A percentile compares a stretch with the other conserved stretches of the same genome.
These are phyloP conservation scores for Pampus argenteus DNA, from an alignment of 2,797 vertebrate species.

Conservation along the genomic window DNA sequence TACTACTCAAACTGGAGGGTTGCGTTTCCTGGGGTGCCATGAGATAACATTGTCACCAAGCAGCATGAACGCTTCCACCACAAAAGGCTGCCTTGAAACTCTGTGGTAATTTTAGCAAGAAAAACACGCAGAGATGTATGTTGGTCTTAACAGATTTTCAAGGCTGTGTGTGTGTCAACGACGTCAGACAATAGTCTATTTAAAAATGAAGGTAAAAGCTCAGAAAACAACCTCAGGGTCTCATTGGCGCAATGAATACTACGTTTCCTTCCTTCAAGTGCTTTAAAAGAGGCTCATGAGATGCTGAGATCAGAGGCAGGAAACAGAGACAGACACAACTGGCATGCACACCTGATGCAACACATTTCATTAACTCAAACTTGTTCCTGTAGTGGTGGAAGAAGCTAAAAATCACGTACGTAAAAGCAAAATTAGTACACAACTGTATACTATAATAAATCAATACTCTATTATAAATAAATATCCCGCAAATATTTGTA, in stretches of 20 bases:
- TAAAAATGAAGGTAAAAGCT: conserved; percentile 52
- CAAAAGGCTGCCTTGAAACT: conserved; percentile 47
- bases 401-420: neutral
- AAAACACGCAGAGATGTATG: conserved; percentile 46
- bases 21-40: conserved; percentile 63
- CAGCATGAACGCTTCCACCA: conserved; percentile 50
- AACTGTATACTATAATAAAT: too few species aligned
- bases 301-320: conserved; percentile 44
- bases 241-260: conserved; percentile 40
- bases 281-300: conserved; percentile 43
- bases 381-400: neutral
- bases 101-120: conserved; percentile 47
- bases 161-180: conserved; percentile 35
- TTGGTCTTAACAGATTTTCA: conserved; percentile 48
- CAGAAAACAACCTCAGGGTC: conserved; percentile 42
- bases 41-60: conserved; percentile 74
- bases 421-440: too few species aligned
- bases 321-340: conserved; percentile 32
- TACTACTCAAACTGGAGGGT: conserved; percentile 41
- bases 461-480: too few species aligned
- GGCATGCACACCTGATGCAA: conserved; percentile 8
- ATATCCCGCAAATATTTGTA: too few species aligned
- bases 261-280: conserved; percentile 57
- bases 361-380: conserved; percentile 10
- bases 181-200: conserved; percentile 53